Conservation (phyloP, 2,797 vertebrate species). For the Triplophysa yarkandensis region DNA sequence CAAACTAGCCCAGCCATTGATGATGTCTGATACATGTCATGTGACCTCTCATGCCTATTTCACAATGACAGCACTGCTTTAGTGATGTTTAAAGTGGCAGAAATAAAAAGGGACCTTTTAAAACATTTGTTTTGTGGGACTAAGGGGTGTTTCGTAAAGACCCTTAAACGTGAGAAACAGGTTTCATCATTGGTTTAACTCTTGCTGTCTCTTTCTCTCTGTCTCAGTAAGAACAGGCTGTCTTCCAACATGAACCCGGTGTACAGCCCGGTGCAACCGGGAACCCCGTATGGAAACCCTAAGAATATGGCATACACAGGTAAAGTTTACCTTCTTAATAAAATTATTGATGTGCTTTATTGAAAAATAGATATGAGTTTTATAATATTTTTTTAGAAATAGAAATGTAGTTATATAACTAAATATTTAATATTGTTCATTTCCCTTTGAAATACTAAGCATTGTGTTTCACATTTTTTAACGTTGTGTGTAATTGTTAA, state of each 20-base stretch:
- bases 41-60: neutral
- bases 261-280: conserved; percentile 97
- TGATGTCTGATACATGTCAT: neutral
- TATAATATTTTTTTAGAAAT: no score
- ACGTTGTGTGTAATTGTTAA: no score
- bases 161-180: neutral
- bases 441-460: no score
- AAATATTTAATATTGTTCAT: neutral
- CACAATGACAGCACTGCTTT: neutral
- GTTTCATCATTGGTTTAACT: neutral
- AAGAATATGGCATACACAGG: conserved; percentile 98
- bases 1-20: neutral
- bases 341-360: neutral
- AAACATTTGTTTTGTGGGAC: neutral
- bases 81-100: neutral
- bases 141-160: no score
- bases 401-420: no score
- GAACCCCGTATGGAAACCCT: conserved; percentile 95
- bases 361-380: neutral
- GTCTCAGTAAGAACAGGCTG: conserved; percentile 83
- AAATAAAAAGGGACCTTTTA: neutral
- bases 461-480: no score
- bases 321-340: conserved; percentile 60
- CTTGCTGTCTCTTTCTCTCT: conserved; percentile 52
- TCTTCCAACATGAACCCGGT: conserved; percentile 97